Percentiles rank a stretch among this genome's conserved stretches.
phyloP scores from a whole-genome alignment of 1,140 invertebrate species.

The Tenebrio molitor region DNA sequence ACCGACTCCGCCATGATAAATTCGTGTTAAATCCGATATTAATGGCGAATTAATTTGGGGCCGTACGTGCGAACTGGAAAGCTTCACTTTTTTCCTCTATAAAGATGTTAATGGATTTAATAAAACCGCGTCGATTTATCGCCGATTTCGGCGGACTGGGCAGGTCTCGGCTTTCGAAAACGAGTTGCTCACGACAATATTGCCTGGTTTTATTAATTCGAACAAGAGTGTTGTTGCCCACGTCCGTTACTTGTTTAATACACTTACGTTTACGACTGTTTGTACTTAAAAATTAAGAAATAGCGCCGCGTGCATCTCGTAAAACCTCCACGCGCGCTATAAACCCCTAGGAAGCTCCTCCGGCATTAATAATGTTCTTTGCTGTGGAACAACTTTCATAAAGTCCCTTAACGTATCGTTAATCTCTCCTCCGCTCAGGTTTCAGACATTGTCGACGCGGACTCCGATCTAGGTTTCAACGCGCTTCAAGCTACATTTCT shows the following conservation, averaged over 20 bases:
- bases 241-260: slow-evolving; percentile 16
- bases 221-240: slow-evolving; percentile 21
- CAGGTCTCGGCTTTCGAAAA: slow-evolving; percentile 1
- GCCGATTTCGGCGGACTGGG: neutral
- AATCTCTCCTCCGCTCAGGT: no score
- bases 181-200: slow-evolving; percentile 5
- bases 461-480: no score
- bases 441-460: no score
- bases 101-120: slow-evolving; percentile 28
- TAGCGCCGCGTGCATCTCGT: no score
- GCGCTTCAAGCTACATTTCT: no score
- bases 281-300: no score
- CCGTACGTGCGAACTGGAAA: slow-evolving; percentile 36
- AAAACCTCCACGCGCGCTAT: no score
- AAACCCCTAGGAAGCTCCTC: no score
- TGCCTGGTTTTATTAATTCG: slow-evolving; percentile 23
- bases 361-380: no score
- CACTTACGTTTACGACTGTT: slow-evolving; percentile 22
- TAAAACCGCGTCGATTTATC: slow-evolving; percentile 32
- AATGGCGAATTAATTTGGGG: slow-evolving; percentile 33
- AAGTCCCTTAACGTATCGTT: no score
- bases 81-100: slow-evolving; percentile 23
- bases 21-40: slow-evolving; percentile 26
- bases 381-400: no score
- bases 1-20: slow-evolving; percentile 22